Conservation (phyloP, 1,140 invertebrate genomes). For the Drosophila bipectinata region DNA sequence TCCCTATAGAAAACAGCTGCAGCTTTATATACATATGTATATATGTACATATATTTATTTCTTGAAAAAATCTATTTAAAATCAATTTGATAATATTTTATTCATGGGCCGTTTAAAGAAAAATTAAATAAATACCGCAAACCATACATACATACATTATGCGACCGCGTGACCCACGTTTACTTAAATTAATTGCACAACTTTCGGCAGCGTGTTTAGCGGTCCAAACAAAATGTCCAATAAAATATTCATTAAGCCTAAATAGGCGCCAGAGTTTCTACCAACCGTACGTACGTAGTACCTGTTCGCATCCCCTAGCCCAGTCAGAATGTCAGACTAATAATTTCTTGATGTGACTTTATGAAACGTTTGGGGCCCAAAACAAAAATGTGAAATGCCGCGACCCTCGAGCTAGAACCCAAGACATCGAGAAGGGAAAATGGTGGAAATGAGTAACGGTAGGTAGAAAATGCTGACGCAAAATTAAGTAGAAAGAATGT, state of each 20-base stretch:
- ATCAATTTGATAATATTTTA: slow-evolving; percentile 1
- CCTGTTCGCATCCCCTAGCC: slow-evolving; percentile 29
- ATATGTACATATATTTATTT: no score
- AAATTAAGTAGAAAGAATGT: slow-evolving; percentile 45
- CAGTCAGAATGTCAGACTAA: slow-evolving; percentile 66
- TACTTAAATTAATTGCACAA: slow-evolving; percentile 62
- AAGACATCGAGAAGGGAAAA: neutral
- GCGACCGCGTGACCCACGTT: slow-evolving; percentile 12
- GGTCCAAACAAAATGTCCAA: slow-evolving; percentile 55
- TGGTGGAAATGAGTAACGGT: slow-evolving; percentile 23
- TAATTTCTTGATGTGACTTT: slow-evolving; percentile 72
- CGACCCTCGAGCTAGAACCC: neutral
- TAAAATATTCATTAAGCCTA: slow-evolving; percentile 74
- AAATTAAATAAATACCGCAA: neutral
- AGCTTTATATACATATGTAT: no score
- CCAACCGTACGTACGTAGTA: slow-evolving; percentile 18
- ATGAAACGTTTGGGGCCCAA: slow-evolving; percentile 52
- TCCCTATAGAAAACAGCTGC: no score
- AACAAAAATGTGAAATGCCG: slow-evolving; percentile 30
- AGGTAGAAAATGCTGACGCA: slow-evolving; percentile 38
- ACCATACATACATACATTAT: neutral
- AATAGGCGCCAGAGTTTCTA: slow-evolving; percentile 46
- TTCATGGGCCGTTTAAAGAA: neutral
- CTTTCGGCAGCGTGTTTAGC: slow-evolving; percentile 41
- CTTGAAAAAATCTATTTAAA: neutral